Conservation (phyloP, 2,797 vertebrate species). For the Holocentrus rufus region DNA sequence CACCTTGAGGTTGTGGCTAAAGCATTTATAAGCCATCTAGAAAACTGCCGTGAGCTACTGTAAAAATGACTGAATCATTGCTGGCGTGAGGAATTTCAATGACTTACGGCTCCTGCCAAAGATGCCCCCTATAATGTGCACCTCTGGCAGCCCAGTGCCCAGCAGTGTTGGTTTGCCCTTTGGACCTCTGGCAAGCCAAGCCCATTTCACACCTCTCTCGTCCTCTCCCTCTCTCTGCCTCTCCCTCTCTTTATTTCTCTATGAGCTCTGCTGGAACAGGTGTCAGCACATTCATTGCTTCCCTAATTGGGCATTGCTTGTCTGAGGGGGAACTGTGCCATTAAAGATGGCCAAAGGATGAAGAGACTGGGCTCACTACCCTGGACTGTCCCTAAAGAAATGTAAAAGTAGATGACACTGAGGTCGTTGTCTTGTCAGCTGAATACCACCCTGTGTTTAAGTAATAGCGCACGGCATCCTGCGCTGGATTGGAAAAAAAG, state of each 20-base stretch:
- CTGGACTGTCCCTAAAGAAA: constrained; percentile 22
- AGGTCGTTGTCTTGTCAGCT: constrained; percentile 35
- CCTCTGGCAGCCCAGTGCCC: constrained; percentile 58
- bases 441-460: constrained; percentile 11
- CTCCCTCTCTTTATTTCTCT: background rate
- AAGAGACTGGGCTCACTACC: constrained; percentile 46
- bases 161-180: constrained; percentile 61
- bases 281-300: constrained; percentile 71
- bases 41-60: constrained; percentile 26
- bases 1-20: constrained; percentile 37
- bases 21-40: constrained; percentile 29
- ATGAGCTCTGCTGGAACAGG: constrained; percentile 52
- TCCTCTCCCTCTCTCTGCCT: constrained; percentile 12
- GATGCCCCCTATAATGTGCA: constrained; percentile 50
- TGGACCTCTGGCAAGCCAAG: constrained; percentile 64
- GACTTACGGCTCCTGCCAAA: constrained; percentile 49
- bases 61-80: constrained; percentile 36
- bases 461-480: background rate
- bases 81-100: constrained; percentile 22
- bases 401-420: constrained; percentile 22
- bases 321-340: constrained; percentile 45
- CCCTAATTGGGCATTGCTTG: constrained; percentile 64
- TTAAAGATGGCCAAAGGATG: constrained; percentile 60
- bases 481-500: background rate
- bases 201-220: constrained; percentile 50